Percentiles rank a stretch among this genome's conserved stretches.
Conservation (phyloP, 2,113 vertebrate genomes). For the Aspidoscelis tigris region DNA sequence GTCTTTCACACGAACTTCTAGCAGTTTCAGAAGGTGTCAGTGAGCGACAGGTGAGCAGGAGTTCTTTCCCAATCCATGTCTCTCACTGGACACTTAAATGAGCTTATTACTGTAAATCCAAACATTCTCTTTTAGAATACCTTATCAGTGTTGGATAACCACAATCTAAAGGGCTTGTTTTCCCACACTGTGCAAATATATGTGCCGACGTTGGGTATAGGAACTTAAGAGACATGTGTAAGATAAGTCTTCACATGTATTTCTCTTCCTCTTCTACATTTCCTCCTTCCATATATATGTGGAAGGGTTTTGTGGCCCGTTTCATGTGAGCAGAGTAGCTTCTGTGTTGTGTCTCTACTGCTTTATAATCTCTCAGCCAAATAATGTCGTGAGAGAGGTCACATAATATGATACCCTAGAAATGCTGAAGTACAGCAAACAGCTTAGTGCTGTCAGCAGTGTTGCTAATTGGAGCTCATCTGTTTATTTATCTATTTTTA, state of each 20-base stretch:
- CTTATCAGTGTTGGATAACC: no score
- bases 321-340: not conserved
- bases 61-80: no score
- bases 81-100: no score
- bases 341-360: not conserved
- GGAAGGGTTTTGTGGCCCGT: not conserved
- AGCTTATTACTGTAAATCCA: no score
- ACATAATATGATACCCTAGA: not conserved
- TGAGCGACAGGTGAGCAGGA: no score
- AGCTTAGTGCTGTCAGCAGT: not conserved
- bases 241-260: not conserved
- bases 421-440: not conserved
- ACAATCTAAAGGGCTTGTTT: no score
- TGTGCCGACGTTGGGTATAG: no score
- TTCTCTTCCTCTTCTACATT: not conserved
- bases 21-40: no score
- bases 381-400: not conserved
- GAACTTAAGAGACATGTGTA: no score
- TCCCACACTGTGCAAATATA: no score
- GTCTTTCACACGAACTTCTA: not conserved
- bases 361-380: not conserved
- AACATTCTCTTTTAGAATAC: no score
- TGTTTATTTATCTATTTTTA: not conserved
- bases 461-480: not conserved
- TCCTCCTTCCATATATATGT: no score